Conservation (phyloP, 2,888 invertebrate genomes). For the Ethmia dodecea region DNA sequence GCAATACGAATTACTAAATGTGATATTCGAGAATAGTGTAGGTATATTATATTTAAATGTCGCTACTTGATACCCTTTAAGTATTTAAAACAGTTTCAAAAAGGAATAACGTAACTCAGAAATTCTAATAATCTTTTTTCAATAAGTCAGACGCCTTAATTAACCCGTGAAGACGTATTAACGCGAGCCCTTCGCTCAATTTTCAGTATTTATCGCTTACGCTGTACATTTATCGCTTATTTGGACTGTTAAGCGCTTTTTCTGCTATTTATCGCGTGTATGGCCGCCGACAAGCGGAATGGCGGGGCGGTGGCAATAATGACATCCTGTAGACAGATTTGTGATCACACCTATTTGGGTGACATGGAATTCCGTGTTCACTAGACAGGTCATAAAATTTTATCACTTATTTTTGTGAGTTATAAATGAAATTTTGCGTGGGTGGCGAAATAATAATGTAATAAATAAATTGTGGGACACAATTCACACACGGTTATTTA, state of each 20-base stretch:
- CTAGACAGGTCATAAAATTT: constrained; percentile 31
- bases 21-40: too few species aligned
- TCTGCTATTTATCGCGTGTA: constrained; percentile 26
- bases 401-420: constrained; percentile 17
- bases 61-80: too few species aligned
- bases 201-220: constrained; percentile 31
- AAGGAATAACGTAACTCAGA: too few species aligned
- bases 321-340: constrained; percentile 48
- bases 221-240: constrained; percentile 21
- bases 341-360: constrained; percentile 51
- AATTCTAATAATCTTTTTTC: constrained; percentile 25
- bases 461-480: too few species aligned
- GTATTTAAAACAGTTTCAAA: too few species aligned
- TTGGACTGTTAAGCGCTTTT: too few species aligned
- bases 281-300: constrained; percentile 40
- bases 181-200: constrained; percentile 38
- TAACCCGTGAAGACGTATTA: constrained; percentile 35
- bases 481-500: too few species aligned
- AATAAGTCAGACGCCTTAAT: too few species aligned
- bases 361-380: constrained; percentile 48
- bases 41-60: too few species aligned
- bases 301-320: constrained; percentile 39
- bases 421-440: constrained; percentile 7
- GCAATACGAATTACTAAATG: too few species aligned
- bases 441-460: constrained; percentile 2